Percentiles rank a stretch among this genome's conserved stretches.
Evolutionary conservation across 1,140 invertebrate genomes (phyloP).

Genomic region (Nasonia giraulti): DNA sequence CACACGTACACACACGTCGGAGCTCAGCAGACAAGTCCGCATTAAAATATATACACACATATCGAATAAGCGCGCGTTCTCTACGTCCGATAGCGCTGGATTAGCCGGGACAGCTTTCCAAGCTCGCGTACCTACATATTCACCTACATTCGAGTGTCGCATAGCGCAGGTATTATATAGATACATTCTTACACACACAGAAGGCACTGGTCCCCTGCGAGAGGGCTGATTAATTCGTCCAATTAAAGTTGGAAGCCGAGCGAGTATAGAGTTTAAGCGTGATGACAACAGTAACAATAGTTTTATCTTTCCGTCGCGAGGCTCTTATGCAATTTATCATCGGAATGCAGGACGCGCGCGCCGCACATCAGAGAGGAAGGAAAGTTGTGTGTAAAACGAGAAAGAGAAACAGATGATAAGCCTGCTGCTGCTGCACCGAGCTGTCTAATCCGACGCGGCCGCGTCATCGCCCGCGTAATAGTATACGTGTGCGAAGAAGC

Average conservation of each 20-base stretch:
- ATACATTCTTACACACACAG: background rate
- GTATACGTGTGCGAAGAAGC: background rate
- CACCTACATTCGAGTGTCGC: background rate
- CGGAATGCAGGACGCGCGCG: background rate
- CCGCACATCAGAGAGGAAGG: background rate
- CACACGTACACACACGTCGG: background rate
- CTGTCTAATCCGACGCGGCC: slow-evolving; percentile 22
- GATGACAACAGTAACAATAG: background rate
- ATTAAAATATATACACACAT: background rate
- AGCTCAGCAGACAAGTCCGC: no score
- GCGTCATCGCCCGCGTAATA: slow-evolving; percentile 11
- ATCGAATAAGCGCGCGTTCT: background rate
- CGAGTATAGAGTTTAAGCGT: background rate
- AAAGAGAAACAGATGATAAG: background rate
- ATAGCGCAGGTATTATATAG: background rate
- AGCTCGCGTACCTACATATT: background rate
- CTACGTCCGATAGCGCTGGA: slow-evolving; percentile 10
- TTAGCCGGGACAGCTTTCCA: background rate
- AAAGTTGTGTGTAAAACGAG: background rate
- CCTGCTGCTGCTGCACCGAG: background rate
- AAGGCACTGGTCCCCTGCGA: background rate
- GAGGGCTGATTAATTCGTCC: background rate
- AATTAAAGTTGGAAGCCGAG: background rate
- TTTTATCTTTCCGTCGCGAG: background rate
- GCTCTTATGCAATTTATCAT: background rate